Percentiles rank a stretch among this genome's conserved stretches.
Evolutionary conservation across 1,140 invertebrate species (phyloP).

Genomic region (Asbolus verrucosus): DNA sequence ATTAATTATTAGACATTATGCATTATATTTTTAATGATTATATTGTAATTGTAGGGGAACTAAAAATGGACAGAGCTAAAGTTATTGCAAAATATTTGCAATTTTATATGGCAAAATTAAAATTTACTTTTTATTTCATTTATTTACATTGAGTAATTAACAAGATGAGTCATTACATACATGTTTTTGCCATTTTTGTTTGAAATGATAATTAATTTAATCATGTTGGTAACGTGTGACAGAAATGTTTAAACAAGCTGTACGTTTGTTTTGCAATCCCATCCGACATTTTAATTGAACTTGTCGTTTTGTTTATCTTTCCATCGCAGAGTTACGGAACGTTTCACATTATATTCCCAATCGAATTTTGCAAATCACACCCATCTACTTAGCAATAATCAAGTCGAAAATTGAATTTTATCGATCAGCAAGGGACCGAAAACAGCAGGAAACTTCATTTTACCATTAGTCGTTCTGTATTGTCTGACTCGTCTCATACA

Average conservation of each 20-base stretch:
- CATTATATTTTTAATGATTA: no score
- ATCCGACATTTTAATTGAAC: constrained; percentile 38
- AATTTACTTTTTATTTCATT: neutral
- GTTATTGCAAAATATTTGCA: no score
- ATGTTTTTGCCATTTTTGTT: constrained; percentile 31
- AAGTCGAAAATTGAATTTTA: neutral
- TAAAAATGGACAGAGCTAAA: no score
- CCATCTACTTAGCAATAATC: neutral
- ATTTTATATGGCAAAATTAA: no score
- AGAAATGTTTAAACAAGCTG: constrained; percentile 37
- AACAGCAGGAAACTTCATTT: no score
- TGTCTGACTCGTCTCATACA: neutral
- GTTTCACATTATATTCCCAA: constrained; percentile 7
- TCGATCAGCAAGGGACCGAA: neutral
- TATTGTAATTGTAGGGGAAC: no score
- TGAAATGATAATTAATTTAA: constrained; percentile 43
- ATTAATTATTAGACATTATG: no score
- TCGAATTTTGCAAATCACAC: constrained; percentile 8
- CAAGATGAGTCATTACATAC: neutral
- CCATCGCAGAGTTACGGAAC: constrained; percentile 23
- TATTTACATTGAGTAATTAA: constrained; percentile 21
- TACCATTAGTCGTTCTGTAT: neutral
- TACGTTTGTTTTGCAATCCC: constrained; percentile 9
- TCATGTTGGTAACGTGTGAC: constrained; percentile 37
- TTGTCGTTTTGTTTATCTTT: constrained; percentile 37